phyloP scores from a whole-genome alignment of 2,888 invertebrate genomes.

The Bellardia bayeri region DNA sequence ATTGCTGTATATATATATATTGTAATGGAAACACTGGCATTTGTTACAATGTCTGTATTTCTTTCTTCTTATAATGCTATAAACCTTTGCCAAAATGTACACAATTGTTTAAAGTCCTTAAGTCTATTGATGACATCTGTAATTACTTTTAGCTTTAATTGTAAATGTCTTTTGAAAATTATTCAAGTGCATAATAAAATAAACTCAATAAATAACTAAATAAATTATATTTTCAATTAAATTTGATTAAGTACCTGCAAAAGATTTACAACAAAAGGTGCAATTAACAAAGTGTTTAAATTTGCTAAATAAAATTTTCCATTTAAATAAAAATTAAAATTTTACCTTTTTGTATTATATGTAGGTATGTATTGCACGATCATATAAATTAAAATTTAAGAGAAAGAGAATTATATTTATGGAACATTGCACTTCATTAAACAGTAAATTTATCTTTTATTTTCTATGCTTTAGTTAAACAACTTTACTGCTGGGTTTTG shows the following conservation, averaged over 20 bases:
- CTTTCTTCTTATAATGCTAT: too few species aligned
- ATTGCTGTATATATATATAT: too few species aligned
- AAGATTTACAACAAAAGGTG: background rate
- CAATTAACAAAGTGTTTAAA: background rate
- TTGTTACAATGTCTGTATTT: too few species aligned
- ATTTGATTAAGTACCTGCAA: background rate
- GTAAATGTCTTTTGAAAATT: conserved; percentile 5
- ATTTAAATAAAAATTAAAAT: background rate
- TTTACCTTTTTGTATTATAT: background rate
- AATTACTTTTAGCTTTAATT: background rate
- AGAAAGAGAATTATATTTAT: conserved; percentile 16
- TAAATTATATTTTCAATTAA: conserved; percentile 17
- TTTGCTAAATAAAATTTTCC: background rate
- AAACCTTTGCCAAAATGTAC: background rate
- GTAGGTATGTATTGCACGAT: background rate
- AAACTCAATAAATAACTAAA: background rate
- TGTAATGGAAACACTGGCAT: too few species aligned
- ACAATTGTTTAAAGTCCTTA: background rate
- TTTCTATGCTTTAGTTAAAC: background rate
- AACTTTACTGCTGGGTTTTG: background rate
- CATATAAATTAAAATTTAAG: conserved; percentile 1
- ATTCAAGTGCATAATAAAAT: conserved; percentile 8
- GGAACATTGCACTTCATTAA: conserved; percentile 57
- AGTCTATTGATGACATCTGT: background rate
- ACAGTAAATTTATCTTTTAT: conserved; percentile 39